Evolutionary conservation across 2,113 vertebrate genomes (phyloP), one percentile per base, ranked within the genome.

Genomic region (Brachyhypopomus occidentalis): DNA sequence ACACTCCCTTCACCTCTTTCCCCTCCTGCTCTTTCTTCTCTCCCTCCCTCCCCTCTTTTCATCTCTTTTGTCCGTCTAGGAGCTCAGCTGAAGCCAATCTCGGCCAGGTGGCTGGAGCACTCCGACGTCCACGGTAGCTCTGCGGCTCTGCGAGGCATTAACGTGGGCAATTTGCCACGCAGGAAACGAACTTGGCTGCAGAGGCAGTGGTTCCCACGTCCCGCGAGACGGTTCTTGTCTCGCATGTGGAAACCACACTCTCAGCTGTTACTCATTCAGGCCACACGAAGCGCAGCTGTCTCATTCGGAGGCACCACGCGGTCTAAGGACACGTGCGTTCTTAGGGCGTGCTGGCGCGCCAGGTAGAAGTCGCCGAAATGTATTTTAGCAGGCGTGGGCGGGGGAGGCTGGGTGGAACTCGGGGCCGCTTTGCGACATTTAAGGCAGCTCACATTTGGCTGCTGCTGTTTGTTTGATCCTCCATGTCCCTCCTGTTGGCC

Each of bases 101-200:
- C 12, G 12, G 0, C 45, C 45, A 52, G 45, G 45, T 9, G 19
- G 5, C 36, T n/a, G 7, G 3, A 30, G 25, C 25, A 4, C n/a
- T 19, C 64, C 38, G 19, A 22, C 19, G 8, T 22, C 19, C 64
- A 67, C 64, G 34, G 30, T 36, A 36, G 62, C 62, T 16, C 4
- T 64, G 16, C 62, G 30, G 25, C 25, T 7, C 64, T 20, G 64
- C 30, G 6, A 36, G 11, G 34, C 36, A 38, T 41, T 14, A 70
- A 41, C 9, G 9, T n/a, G 9, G 66, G 66, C 66, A 41, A 69
- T 69, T 20, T 36, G 30, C 17, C 64, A 3, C 11, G 6, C 64
- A 36, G 66, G 66, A 70, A 41, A 70, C n/a, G 66, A 41, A 25
- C 66, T 25, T 11, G 64, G 64, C 64, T n/a, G 64, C 16, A 67